These are phyloP conservation scores for Invenusta paracnida DNA, from an alignment of 2,888 invertebrate genomes.

Conservation along the genomic window DNA sequence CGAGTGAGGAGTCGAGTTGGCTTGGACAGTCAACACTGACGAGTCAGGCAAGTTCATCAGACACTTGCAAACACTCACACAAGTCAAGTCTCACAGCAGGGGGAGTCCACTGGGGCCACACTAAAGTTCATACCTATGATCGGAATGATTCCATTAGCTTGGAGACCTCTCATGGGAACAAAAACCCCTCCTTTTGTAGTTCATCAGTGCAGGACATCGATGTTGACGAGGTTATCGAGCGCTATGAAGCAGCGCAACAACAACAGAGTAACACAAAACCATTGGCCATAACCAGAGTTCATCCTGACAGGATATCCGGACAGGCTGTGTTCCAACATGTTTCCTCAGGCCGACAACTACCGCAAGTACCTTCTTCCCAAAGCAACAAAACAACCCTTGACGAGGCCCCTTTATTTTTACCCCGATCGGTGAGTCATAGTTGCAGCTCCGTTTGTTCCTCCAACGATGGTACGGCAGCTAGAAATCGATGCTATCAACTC, in stretches of 20 bases:
- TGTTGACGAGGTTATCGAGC: neutral
- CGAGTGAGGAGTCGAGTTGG: neutral
- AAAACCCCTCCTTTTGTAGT: neutral
- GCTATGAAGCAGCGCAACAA: neutral
- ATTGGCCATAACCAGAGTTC: neutral
- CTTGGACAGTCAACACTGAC: neutral
- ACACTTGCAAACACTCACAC: neutral
- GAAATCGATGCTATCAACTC: neutral
- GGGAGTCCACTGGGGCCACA: constrained; percentile 22
- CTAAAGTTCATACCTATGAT: constrained; percentile 10
- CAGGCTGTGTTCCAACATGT: neutral
- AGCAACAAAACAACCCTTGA: no score
- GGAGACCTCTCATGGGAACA: neutral
- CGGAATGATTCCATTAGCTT: neutral
- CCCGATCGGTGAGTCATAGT: neutral
- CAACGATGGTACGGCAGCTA: neutral
- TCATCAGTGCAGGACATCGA: neutral
- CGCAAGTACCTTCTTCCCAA: neutral
- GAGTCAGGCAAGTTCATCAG: neutral
- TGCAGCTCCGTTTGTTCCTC: neutral
- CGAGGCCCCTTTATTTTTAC: no score
- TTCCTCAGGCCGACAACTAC: neutral
- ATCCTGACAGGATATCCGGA: neutral
- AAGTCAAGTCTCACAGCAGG: neutral
- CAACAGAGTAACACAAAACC: neutral